Evolutionary conservation across 2,113 vertebrate species (phyloP).

Genomic region (Picathartes gymnocephalus): DNA sequence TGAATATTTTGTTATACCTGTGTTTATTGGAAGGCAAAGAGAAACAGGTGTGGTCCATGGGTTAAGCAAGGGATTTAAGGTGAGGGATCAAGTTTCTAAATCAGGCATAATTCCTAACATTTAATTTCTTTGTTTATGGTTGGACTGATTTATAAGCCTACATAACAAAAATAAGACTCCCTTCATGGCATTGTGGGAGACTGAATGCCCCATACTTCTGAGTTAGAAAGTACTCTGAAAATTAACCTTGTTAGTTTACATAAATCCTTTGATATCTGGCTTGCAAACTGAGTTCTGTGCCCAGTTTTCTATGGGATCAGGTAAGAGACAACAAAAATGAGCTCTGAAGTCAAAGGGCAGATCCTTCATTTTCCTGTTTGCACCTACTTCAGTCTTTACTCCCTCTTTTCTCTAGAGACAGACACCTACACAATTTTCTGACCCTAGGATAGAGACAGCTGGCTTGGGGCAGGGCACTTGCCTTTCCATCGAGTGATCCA

Average conservation of each 20-base stretch:
- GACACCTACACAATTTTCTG: not conserved
- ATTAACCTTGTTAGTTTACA: not conserved
- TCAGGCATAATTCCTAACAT: not conserved
- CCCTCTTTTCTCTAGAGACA: not conserved
- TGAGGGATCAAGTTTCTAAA: not conserved
- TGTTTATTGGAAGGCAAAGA: not conserved
- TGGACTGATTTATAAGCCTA: not conserved
- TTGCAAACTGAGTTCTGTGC: not conserved
- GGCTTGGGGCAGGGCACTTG: not conserved
- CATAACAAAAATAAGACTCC: not conserved
- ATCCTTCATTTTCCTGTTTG: not conserved
- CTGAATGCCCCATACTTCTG: not conserved
- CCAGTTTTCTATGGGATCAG: not conserved
- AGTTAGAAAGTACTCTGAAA: not conserved
- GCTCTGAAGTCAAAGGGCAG: not conserved
- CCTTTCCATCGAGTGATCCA: not conserved
- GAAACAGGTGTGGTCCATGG: not conserved
- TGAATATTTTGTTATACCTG: not conserved
- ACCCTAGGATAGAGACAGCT: not conserved
- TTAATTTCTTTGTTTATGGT: conserved; percentile 10
- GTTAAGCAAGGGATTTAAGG: not conserved
- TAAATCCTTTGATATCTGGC: not conserved
- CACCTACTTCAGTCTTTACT: not conserved
- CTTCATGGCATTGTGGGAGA: not conserved
- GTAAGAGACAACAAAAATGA: not conserved